A percentile compares a stretch with the other conserved stretches of the same genome.
These are phyloP conservation scores for Aphelocoma californica DNA, from an alignment of 2,797 vertebrate species.

Conservation along the genomic window DNA sequence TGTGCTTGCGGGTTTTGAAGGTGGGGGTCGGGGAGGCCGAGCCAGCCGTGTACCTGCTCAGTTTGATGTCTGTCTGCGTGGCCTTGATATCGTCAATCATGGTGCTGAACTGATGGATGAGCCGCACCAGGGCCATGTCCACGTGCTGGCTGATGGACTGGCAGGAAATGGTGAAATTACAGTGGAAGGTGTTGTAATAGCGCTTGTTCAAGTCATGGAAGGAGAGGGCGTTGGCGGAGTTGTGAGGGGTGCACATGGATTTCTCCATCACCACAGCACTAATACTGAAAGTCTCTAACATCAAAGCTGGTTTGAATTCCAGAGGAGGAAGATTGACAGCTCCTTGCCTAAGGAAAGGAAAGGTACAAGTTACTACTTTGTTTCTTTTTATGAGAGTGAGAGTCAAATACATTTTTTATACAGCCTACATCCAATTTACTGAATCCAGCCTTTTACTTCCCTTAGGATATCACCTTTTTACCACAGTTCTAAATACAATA, in stretches of 20 bases:
- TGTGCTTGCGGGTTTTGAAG: conserved; percentile 91
- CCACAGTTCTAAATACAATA: not conserved
- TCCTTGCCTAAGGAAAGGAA: conserved; percentile 82
- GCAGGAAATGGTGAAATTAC: conserved; percentile 95
- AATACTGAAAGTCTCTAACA: conserved; percentile 96
- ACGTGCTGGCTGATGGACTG: conserved; percentile 98
- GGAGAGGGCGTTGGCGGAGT: conserved; percentile 83
- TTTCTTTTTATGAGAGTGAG: not conserved
- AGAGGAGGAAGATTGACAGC: conserved; percentile 88
- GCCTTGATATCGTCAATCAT: conserved; percentile 99
- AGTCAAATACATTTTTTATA: not conserved
- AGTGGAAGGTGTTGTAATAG: conserved; percentile 95
- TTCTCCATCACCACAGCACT: conserved; percentile 97
- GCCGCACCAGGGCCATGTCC: conserved; percentile 97
- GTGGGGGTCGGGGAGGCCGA: conserved; percentile 95
- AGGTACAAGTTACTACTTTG: not conserved
- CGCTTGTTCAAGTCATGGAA: conserved; percentile 96
- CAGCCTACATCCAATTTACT: not conserved
- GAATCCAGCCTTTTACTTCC: not conserved
- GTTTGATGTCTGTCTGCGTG: conserved; percentile 97
- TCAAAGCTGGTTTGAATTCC: conserved; percentile 95
- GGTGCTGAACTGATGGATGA: conserved; percentile 98
- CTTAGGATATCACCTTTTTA: not conserved
- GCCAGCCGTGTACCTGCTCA: conserved; percentile 95
- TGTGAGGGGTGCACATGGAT: conserved; percentile 85